Percentiles rank a stretch among this genome's conserved stretches.
phyloP scores from a whole-genome alignment of 2,797 vertebrate species.

The Lepidocolaptes lacrymiger region DNA sequence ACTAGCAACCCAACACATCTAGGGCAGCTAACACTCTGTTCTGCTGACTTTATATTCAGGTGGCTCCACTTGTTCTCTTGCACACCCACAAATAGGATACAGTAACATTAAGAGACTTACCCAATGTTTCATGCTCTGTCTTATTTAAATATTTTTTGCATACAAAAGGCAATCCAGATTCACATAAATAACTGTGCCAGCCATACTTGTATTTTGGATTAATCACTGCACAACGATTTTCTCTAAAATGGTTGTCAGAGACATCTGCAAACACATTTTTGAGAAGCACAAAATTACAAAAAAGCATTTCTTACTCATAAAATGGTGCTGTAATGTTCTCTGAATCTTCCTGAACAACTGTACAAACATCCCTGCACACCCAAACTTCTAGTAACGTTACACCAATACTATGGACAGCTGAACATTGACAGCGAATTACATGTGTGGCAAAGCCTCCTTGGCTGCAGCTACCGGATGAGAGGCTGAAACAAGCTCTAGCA shows the following conservation, averaged over 20 bases:
- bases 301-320: background rate
- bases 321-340: background rate
- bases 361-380: background rate
- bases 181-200: conserved; percentile 87
- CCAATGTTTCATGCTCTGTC: conserved; percentile 75
- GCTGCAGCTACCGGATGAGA: background rate
- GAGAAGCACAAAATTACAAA: background rate
- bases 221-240: conserved; percentile 85
- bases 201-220: conserved; percentile 74
- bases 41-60: background rate
- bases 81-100: background rate
- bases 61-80: background rate
- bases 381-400: background rate
- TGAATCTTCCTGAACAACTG: background rate
- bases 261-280: conserved; percentile 77
- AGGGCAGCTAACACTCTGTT: background rate
- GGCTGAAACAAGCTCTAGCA: background rate
- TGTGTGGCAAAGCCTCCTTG: background rate
- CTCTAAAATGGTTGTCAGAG: conserved; percentile 72
- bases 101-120: conserved; percentile 75
- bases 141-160: conserved; percentile 89
- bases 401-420: background rate
- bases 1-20: background rate
- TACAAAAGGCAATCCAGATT: conserved; percentile 87
- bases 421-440: background rate